Conservation (phyloP, 2,113 vertebrate species). For the Gymnarchus niloticus region DNA sequence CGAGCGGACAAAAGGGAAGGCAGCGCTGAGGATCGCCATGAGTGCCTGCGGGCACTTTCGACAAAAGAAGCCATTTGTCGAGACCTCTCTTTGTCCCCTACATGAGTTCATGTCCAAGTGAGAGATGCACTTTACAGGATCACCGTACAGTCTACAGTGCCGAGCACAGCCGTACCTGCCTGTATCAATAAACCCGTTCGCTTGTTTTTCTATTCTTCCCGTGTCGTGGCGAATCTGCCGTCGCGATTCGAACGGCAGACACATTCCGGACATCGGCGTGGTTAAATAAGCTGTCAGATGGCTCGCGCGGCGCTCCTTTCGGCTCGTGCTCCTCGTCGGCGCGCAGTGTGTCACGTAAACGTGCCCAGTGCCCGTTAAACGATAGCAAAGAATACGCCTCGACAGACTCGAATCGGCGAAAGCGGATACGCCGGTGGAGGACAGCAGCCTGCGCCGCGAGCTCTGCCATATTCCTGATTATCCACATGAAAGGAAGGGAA, state of each 20-base stretch:
- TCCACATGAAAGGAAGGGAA: not conserved
- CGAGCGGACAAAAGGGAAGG: slow-evolving; percentile 63
- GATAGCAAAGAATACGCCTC: not conserved
- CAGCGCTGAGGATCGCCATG: slow-evolving; percentile 48
- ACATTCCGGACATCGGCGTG: slow-evolving; percentile 10
- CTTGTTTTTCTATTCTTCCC: slow-evolving; percentile 13
- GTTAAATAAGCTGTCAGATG: not conserved
- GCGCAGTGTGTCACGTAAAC: not conserved
- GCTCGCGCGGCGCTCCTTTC: not conserved
- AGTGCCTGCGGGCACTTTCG: slow-evolving; percentile 57
- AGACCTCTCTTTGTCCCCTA: not conserved
- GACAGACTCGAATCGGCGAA: slow-evolving; percentile 30
- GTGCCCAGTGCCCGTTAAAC: not conserved
- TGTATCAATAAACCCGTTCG: not conserved
- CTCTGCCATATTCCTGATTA: not conserved
- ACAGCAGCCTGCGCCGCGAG: slow-evolving; percentile 19
- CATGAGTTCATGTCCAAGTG: not conserved
- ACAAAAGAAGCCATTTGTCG: slow-evolving; percentile 39
- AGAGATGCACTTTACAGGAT: not conserved
- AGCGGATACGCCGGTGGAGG: slow-evolving; percentile 2
- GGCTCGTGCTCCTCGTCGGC: not conserved
- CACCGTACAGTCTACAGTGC: not conserved
- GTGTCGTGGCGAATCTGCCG: slow-evolving; percentile 17
- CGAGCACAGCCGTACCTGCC: not conserved
- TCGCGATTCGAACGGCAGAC: slow-evolving; percentile 2